phyloP scores from a whole-genome alignment of 2,888 invertebrate genomes.

The Zaprionus obscuricornis region DNA sequence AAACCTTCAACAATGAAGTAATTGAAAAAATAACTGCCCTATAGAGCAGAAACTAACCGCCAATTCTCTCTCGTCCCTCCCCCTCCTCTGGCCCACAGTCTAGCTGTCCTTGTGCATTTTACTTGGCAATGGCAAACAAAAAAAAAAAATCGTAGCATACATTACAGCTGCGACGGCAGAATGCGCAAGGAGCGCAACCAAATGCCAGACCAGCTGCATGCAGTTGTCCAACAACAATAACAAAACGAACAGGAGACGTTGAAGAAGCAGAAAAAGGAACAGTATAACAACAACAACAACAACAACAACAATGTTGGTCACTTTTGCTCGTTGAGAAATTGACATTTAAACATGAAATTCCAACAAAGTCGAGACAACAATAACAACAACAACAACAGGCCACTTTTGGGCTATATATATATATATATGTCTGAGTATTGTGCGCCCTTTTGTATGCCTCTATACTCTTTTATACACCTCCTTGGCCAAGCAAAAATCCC shows the following conservation, averaged over 20 bases:
- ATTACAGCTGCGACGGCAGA: conserved; percentile 45
- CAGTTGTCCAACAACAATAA: conserved; percentile 8
- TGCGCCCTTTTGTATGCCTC: background rate
- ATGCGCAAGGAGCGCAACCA: conserved; percentile 39
- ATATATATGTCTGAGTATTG: conserved; percentile 28
- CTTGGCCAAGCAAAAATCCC: conserved; percentile 41
- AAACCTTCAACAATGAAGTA: conserved; percentile 56
- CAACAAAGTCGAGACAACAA: conserved; percentile 58
- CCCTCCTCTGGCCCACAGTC: background rate
- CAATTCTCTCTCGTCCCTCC: conserved; percentile 1
- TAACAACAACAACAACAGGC: conserved; percentile 54
- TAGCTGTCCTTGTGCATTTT: conserved; percentile 12
- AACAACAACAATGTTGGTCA: conserved; percentile 55
- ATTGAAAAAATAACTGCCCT: conserved; percentile 64
- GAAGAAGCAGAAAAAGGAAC: too few species aligned
- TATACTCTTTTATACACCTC: background rate
- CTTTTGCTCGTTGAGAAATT: conserved; percentile 73
- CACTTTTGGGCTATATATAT: conserved; percentile 55
- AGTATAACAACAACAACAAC: conserved; percentile 26
- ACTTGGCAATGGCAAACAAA: too few species aligned
- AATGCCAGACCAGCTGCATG: conserved; percentile 25
- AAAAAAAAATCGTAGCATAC: conserved; percentile 44
- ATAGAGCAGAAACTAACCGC: conserved; percentile 20
- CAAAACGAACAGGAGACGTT: conserved; percentile 11
- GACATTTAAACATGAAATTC: conserved; percentile 77